Evolutionary conservation across 2,888 invertebrate genomes (phyloP).

Genomic region (Cheilosia scutellata): DNA sequence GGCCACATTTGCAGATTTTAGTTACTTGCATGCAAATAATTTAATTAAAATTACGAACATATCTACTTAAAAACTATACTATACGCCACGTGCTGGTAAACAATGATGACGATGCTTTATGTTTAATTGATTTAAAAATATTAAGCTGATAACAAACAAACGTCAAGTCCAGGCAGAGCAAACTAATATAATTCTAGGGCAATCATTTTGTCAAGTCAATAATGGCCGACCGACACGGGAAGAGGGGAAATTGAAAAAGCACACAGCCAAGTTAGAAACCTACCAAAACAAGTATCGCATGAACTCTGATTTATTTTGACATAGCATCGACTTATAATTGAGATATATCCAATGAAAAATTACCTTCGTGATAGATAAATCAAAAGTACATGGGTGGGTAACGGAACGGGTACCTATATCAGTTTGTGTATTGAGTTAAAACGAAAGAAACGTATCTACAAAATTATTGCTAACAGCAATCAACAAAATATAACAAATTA

Average conservation of each 20-base stretch:
- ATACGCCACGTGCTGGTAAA: constrained; percentile 20
- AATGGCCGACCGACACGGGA: constrained; percentile 49
- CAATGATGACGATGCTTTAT: constrained; percentile 1
- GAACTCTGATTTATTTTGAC: constrained; percentile 77
- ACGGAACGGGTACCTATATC: background rate
- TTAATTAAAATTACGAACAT: constrained; percentile 29
- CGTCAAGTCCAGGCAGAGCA: constrained; percentile 33
- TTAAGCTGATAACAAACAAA: constrained; percentile 38
- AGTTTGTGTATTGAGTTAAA: constrained; percentile 20
- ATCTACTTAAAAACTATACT: background rate
- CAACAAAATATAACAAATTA: constrained; percentile 65
- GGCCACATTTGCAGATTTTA: background rate
- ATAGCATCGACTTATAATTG: constrained; percentile 77
- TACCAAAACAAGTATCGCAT: constrained; percentile 45
- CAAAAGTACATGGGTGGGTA: constrained; percentile 71
- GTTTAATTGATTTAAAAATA: constrained; percentile 50
- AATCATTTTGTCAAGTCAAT: constrained; percentile 71
- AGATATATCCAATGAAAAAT: constrained; percentile 78
- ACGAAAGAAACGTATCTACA: constrained; percentile 27
- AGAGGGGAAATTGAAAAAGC: constrained; percentile 34
- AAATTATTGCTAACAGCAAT: constrained; percentile 73
- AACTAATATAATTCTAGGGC: constrained; percentile 63
- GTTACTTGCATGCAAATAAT: constrained; percentile 27
- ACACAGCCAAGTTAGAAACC: background rate
- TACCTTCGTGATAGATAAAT: constrained; percentile 78